A percentile compares a stretch with the other conserved stretches of the same genome.
Evolutionary conservation across 2,888 invertebrate genomes (phyloP).

Genomic region (Leptinotarsa juncta): DNA sequence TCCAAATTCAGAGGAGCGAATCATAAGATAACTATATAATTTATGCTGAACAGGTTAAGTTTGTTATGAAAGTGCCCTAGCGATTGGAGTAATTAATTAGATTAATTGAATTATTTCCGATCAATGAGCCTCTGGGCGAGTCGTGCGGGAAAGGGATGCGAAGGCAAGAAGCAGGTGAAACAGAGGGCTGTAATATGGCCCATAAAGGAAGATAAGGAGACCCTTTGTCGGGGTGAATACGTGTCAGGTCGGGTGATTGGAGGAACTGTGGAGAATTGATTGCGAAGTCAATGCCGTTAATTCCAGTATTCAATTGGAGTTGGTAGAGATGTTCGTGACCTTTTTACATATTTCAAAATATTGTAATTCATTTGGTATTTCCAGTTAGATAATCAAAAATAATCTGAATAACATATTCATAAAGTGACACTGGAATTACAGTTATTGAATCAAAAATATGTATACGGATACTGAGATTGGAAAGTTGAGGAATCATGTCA

Average conservation of each 20-base stretch:
- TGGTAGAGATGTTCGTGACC: neutral
- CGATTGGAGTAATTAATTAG: slow-evolving; percentile 51
- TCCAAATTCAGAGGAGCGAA: slow-evolving; percentile 47
- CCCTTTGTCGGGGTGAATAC: slow-evolving; percentile 14
- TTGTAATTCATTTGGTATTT: too few relatives aligned
- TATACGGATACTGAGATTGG: too few relatives aligned
- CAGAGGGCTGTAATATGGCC: slow-evolving; percentile 16
- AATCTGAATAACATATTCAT: too few relatives aligned
- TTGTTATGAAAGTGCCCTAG: slow-evolving; percentile 43
- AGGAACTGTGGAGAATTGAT: slow-evolving; percentile 15
- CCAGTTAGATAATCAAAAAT: too few relatives aligned
- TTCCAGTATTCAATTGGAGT: slow-evolving; percentile 5
- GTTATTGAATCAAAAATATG: too few relatives aligned
- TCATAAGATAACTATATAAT: slow-evolving; percentile 49
- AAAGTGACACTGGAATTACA: too few relatives aligned
- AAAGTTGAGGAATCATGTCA: too few relatives aligned
- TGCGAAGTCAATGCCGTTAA: slow-evolving; percentile 1
- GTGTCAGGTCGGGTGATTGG: slow-evolving; percentile 19
- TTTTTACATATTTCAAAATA: too few relatives aligned
- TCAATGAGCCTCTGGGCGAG: slow-evolving; percentile 49
- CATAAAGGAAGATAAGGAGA: slow-evolving; percentile 18
- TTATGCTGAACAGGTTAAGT: slow-evolving; percentile 48
- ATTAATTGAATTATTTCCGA: slow-evolving; percentile 57
- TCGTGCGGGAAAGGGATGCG: slow-evolving; percentile 3
- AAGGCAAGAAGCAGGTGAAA: slow-evolving; percentile 15